Percentiles rank a stretch among this genome's conserved stretches.
phyloP scores from a whole-genome alignment of 2,797 vertebrate genomes.

The Cyclura pinguis region DNA sequence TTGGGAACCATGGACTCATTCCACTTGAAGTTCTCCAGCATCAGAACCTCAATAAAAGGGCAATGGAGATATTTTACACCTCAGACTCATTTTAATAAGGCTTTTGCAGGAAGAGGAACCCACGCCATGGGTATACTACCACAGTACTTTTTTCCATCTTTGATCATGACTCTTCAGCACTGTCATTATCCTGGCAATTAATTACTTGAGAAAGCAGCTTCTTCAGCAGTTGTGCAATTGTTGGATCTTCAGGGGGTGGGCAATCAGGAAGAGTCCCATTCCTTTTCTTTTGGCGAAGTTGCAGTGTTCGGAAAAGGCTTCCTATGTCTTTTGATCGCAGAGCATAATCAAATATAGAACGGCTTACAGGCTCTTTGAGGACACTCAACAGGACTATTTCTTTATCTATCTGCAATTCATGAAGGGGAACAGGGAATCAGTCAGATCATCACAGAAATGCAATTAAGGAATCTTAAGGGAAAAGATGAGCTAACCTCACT shows the following conservation, averaged over 20 bases:
- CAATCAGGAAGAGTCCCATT: conserved; percentile 89
- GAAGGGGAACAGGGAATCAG: conserved; percentile 38
- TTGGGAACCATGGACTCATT: not conserved
- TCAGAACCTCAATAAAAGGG: not conserved
- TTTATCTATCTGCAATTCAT: conserved; percentile 90
- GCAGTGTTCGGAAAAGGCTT: conserved; percentile 93
- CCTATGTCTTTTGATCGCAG: conserved; percentile 94
- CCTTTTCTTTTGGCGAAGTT: conserved; percentile 93
- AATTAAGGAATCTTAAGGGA: not conserved
- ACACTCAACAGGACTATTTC: conserved; percentile 96
- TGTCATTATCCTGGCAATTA: conserved; percentile 14
- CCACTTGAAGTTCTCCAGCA: not conserved
- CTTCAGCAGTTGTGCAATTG: conserved; percentile 93
- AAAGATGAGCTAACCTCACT: not conserved
- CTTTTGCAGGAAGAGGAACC: not conserved
- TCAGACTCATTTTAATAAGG: not conserved
- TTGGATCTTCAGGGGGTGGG: conserved; percentile 91
- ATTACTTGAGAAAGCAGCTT: conserved; percentile 96
- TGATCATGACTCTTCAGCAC: not conserved
- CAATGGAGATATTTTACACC: not conserved
- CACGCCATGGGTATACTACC: not conserved
- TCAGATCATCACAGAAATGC: not conserved
- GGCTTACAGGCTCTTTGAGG: conserved; percentile 94
- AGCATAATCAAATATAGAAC: conserved; percentile 97
- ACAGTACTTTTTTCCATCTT: not conserved